Percentiles rank a stretch among this genome's conserved stretches.
Conservation (phyloP, 2,113 vertebrate genomes). For the Leptodactylus fuscus region DNA sequence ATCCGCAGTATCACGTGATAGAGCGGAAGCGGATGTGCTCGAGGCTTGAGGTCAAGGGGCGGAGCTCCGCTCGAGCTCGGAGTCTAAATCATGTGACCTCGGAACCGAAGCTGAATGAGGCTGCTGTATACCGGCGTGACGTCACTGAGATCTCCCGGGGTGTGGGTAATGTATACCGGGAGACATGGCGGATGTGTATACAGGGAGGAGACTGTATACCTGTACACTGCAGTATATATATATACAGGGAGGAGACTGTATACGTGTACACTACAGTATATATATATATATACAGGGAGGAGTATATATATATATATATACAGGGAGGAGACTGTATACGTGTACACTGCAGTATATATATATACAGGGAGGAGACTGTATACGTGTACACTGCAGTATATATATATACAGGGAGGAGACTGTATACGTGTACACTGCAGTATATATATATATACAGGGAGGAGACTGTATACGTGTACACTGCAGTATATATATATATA, state of each 20-base stretch:
- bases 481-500: too few species aligned
- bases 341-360: too few species aligned
- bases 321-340: too few species aligned
- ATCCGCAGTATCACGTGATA: background rate
- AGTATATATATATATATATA: background rate
- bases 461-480: background rate
- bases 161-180: too few species aligned
- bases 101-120: too few species aligned
- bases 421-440: too few species aligned
- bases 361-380: too few species aligned
- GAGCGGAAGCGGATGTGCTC: constrained; percentile 6
- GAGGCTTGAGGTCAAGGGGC: background rate
- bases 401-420: too few species aligned
- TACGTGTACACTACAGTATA: too few species aligned
- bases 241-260: background rate
- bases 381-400: background rate
- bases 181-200: background rate
- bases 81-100: background rate
- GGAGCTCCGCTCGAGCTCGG: too few species aligned
- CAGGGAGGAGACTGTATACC: background rate
- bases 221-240: background rate
- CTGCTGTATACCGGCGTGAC: background rate
- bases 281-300: background rate
- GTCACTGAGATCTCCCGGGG: too few species aligned
- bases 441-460: too few species aligned